phyloP scores from a whole-genome alignment of 2,888 invertebrate species.

The Eupithecia dodoneata region DNA sequence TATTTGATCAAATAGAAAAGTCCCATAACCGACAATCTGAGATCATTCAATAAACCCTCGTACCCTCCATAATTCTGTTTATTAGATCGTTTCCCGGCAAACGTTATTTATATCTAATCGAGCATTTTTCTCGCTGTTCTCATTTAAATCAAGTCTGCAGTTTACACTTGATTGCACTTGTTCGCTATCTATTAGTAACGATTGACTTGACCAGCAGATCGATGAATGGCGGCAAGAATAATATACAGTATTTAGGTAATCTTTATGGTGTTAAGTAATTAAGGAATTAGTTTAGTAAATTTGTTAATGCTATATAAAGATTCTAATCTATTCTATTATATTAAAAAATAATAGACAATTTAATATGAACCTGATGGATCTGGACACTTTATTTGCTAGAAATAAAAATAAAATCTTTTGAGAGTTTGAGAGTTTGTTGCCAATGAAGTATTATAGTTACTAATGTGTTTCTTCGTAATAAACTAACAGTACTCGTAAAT shows the following conservation, averaged over 20 bases:
- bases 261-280: too few relatives aligned
- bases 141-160: slow-evolving; percentile 18
- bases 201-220: slow-evolving; percentile 47
- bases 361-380: too few relatives aligned
- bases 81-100: slow-evolving; percentile 33
- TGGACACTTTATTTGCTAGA: not conserved
- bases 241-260: too few relatives aligned
- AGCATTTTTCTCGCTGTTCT: slow-evolving; percentile 18
- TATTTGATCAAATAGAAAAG: slow-evolving; percentile 73
- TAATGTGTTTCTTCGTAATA: too few relatives aligned
- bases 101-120: slow-evolving; percentile 32
- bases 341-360: too few relatives aligned
- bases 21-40: slow-evolving; percentile 65
- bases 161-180: slow-evolving; percentile 38
- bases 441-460: too few relatives aligned
- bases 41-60: slow-evolving; percentile 62
- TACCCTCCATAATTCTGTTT: slow-evolving; percentile 43
- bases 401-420: not conserved
- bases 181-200: slow-evolving; percentile 48
- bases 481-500: not conserved
- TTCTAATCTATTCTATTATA: too few relatives aligned
- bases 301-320: too few relatives aligned
- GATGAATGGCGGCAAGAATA: not conserved
- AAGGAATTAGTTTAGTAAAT: too few relatives aligned
- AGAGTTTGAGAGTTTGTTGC: too few relatives aligned